Conservation (phyloP, 2,888 invertebrate genomes). For the Maniola hyperantus region DNA sequence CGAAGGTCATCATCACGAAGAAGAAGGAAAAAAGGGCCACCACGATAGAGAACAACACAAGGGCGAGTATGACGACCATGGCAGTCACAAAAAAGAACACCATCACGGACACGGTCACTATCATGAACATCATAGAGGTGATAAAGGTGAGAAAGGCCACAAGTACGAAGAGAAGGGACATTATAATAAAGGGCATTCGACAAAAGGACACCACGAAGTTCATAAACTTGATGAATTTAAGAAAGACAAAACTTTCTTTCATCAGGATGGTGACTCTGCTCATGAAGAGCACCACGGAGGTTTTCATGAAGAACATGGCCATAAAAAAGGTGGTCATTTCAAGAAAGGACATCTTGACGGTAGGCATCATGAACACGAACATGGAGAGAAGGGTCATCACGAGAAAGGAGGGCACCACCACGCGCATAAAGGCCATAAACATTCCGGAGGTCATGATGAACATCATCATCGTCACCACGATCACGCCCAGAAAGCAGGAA, state of each 20-base stretch:
- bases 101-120: constrained; percentile 86
- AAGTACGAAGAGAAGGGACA: constrained; percentile 87
- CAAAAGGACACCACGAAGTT: constrained; percentile 92
- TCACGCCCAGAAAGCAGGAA: constrained; percentile 90
- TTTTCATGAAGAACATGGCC: constrained; percentile 90
- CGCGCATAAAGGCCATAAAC: constrained; percentile 90
- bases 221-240: constrained; percentile 93
- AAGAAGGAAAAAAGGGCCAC: constrained; percentile 87
- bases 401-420: constrained; percentile 91
- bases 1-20: constrained; percentile 86
- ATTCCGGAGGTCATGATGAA: constrained; percentile 88
- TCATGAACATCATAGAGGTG: constrained; percentile 84
- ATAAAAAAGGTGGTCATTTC: constrained; percentile 91
- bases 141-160: constrained; percentile 86
- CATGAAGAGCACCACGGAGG: constrained; percentile 92
- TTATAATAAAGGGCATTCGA: constrained; percentile 92
- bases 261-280: constrained; percentile 91
- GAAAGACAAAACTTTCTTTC: constrained; percentile 93
- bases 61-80: constrained; percentile 84
- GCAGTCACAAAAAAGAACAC: constrained; percentile 84
- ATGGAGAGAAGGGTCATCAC: constrained; percentile 91
- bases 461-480: constrained; percentile 89
- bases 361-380: constrained; percentile 88
- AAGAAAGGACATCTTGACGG: constrained; percentile 92
- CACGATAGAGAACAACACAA: constrained; percentile 87